Evolutionary conservation across 2,888 invertebrate species (phyloP), one percentile per base, ranked within the genome.

Genomic region (Uropetala carovei): DNA sequence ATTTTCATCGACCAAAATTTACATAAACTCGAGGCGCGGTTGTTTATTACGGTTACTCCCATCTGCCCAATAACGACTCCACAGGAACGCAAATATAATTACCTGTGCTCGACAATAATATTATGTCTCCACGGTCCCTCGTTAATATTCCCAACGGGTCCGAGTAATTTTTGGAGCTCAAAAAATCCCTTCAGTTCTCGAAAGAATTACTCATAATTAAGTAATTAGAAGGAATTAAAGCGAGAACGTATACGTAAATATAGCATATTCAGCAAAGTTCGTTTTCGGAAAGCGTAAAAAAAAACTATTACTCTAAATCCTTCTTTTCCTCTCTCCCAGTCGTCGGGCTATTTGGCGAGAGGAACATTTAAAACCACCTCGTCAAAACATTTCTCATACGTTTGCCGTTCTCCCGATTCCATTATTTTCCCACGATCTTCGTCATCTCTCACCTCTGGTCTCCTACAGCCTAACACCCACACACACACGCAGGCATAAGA

Each of bases 81-180:
- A 22, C 22, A 22, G 68, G 22, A 68, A 68, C 68, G 68, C 68
- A 68, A 68, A 68, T 68, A 68, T 68, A 68, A 68, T 68, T 68
- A n/a, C 68, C 68, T 68, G 18, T 18, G 9, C 18, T 68, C 68
- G 18, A 18, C 16, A 68, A 68, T n/a, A 68, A 68, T n/a, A 64
- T 14, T 64, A n/a, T 14, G 14, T 1, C 43, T 43, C 64, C 64
- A 14, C 14, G 64, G 64, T n/a, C n/a, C n/a, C 68, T 68, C n/a
- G 13, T 68, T 68, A 68, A 68, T 18, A n/a, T 68, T 68, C n/a
- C 68, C 22, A 18, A 18, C 22, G n/a, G 68, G 7, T 43, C 43
- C 43, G 43, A 43, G 43, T 43, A 43, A 43, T 43, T 43, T 43
- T 1, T 5, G 43, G 43, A 43, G 43, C 43, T 43, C 43, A 43